A percentile compares a stretch with the other conserved stretches of the same genome.
These are phyloP conservation scores for Laothoe populi DNA, from an alignment of 2,888 invertebrate species.

Conservation along the genomic window DNA sequence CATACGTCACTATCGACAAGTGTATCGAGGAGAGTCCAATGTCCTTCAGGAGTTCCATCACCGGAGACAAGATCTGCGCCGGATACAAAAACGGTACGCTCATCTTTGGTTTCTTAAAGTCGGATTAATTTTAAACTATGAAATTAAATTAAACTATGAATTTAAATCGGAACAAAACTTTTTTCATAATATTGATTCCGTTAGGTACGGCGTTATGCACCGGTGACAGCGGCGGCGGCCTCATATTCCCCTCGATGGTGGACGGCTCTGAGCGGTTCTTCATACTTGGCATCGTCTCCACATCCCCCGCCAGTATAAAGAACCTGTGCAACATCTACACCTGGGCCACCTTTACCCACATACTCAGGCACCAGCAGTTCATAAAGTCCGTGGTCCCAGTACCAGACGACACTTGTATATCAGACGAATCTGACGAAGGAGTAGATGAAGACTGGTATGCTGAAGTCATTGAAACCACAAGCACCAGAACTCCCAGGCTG, in stretches of 20 bases:
- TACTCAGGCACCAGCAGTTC: slow-evolving; percentile 43
- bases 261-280: slow-evolving; percentile 40
- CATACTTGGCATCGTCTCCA: slow-evolving; percentile 55
- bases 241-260: slow-evolving; percentile 39
- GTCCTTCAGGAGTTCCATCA: slow-evolving; percentile 51
- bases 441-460: not conserved
- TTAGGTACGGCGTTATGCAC: slow-evolving; percentile 43
- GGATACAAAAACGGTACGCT: slow-evolving; percentile 56
- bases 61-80: slow-evolving; percentile 61
- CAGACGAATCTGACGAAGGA: not conserved
- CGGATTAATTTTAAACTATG: too few relatives aligned
- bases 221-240: slow-evolving; percentile 56
- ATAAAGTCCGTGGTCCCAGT: slow-evolving; percentile 28
- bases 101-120: too few relatives aligned
- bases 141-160: too few relatives aligned
- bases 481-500: not conserved
- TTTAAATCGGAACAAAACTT: too few relatives aligned
- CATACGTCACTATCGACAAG: slow-evolving; percentile 45
- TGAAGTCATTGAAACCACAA: not conserved
- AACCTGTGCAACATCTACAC: slow-evolving; percentile 41
- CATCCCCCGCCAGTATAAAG: slow-evolving; percentile 44
- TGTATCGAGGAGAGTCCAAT: slow-evolving; percentile 47
- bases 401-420: not conserved
- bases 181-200: not conserved
- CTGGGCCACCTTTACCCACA: slow-evolving; percentile 46